phyloP scores from a whole-genome alignment of 53 echinoderm and acorn worm genomes.

The Paracentrotus lividus region DNA sequence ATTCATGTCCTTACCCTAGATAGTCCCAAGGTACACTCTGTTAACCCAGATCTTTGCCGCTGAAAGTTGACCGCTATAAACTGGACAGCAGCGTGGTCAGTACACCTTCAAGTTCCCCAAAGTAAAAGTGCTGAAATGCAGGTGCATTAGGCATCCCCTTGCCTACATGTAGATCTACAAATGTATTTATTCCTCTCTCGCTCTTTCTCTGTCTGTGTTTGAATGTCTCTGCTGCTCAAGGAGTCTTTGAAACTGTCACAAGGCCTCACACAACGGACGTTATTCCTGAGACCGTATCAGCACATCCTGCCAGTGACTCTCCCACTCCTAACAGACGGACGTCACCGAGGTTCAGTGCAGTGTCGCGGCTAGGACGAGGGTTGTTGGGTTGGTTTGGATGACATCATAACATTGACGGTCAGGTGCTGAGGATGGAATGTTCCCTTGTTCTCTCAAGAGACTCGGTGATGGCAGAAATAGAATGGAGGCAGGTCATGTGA shows the following conservation, averaged over 20 bases:
- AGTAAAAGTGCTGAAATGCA: not conserved
- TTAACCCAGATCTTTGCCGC: constrained; percentile 10
- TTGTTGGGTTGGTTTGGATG: not conserved
- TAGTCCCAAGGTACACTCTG: not conserved
- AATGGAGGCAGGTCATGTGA: not conserved
- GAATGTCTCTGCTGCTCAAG: not conserved
- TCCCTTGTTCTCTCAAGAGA: not conserved
- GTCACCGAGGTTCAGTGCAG: not conserved
- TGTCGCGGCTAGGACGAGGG: not conserved
- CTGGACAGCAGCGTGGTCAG: not conserved
- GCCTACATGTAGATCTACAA: not conserved
- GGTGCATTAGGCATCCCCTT: not conserved
- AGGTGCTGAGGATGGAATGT: constrained; percentile 15
- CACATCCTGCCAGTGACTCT: not conserved
- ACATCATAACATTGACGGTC: constrained; percentile 17
- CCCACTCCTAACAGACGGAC: not conserved
- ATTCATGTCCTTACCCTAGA: constrained; percentile 27
- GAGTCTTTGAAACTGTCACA: not conserved
- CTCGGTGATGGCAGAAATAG: not conserved
- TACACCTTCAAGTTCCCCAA: not conserved
- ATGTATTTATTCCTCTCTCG: not conserved
- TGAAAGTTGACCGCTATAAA: not conserved
- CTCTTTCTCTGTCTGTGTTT: not conserved
- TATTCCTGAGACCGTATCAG: constrained; percentile 7
- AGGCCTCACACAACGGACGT: not conserved